These are phyloP conservation scores for Thera britannica DNA, from an alignment of 2,888 invertebrate species.

Conservation along the genomic window DNA sequence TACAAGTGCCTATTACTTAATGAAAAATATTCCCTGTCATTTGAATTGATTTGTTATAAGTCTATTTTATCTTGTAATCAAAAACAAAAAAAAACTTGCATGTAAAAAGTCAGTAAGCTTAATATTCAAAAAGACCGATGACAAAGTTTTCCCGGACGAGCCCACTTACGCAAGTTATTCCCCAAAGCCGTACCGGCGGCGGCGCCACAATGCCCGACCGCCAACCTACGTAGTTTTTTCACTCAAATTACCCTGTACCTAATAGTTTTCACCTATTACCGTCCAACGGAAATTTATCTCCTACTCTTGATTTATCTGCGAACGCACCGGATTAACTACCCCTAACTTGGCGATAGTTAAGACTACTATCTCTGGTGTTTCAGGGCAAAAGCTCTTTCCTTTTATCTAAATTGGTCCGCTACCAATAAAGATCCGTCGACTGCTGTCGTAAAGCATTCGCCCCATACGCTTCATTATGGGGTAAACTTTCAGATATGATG, in stretches of 20 bases:
- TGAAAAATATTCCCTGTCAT: too few species aligned
- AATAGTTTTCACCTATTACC: conserved; percentile 85
- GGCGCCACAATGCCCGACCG: conserved; percentile 47
- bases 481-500: conserved; percentile 84
- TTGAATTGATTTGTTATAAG: too few species aligned
- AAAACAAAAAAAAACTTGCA: too few species aligned
- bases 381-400: conserved; percentile 83
- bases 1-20: too few species aligned
- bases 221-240: conserved; percentile 62
- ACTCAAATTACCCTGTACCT: conserved; percentile 71
- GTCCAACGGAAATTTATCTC: conserved; percentile 78
- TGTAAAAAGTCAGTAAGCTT: conserved; percentile 32
- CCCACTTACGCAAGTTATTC: conserved; percentile 41
- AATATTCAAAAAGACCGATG: conserved; percentile 43
- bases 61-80: not conserved
- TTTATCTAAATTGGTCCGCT: conserved; percentile 85
- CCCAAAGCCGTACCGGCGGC: conserved; percentile 37
- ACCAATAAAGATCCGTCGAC: conserved; percentile 84
- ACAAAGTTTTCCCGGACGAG: conserved; percentile 41
- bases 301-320: conserved; percentile 82
- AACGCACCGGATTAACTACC: conserved; percentile 81
- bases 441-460: conserved; percentile 83
- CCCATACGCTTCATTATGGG: conserved; percentile 85
- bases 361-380: conserved; percentile 83
- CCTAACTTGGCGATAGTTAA: conserved; percentile 85